Evolutionary conservation across 2,797 vertebrate species (phyloP), one percentile per base, ranked within the genome.

Genomic region (Hephaestus fuliginosus): DNA sequence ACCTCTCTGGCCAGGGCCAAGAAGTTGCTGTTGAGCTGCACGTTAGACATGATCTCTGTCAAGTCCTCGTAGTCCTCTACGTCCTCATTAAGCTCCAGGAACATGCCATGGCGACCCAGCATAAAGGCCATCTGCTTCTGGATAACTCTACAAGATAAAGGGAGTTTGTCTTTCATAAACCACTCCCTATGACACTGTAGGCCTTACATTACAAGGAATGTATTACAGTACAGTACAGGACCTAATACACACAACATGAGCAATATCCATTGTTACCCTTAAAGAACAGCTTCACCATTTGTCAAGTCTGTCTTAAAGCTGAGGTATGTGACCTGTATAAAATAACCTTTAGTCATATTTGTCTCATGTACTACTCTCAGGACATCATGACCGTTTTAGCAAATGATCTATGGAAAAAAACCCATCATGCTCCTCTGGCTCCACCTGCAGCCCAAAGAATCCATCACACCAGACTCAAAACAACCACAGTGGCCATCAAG

Each of bases 71-170:
- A 99, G 75, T 99, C 98, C 55, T 99, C 98, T 25, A 99, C 98
- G 0, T 99, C 98, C 87, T 99, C 98, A 0, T 98, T 99, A 25
- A 99, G 96, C 91, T 99, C 98, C 89, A 99, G 91, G 87, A 99
- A 99, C 90, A 99, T 97, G 7, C 98, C 98, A 0, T 99, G 98
- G 20, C 97, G 96, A 36, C 98, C 98, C 62, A 99, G 91, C 98
- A 99, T 99, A 89, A 98, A 99, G 20, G 98, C 97, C 98, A 99
- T 98, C 92, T 99, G 97, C 91, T 99, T 99, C 95, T 99, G 98
- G 80, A 98, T 96, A 63, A 99, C 97, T 81, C 98, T 99, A 90
- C 2, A 67, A 71, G 0, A 7, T 30, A 78, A 69, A 74, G 3
- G 70, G 2, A 22, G 8, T 56, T 53, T 20, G 1, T 1, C 12